Percentiles rank a stretch among this genome's conserved stretches.
Conservation (phyloP, 2,113 vertebrate species). For the Atrichornis clamosus region DNA sequence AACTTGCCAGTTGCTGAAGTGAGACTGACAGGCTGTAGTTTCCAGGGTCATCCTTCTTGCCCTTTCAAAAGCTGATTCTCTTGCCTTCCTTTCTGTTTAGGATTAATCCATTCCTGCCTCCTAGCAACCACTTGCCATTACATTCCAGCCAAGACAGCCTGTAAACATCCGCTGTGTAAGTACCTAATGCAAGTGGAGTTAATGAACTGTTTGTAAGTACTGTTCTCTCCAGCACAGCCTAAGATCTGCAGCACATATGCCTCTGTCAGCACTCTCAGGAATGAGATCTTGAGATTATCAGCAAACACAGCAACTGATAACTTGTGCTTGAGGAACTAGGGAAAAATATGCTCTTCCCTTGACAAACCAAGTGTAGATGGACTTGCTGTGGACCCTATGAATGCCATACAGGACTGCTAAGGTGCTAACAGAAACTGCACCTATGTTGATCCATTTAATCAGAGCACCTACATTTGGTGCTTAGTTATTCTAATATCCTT, state of each 20-base stretch:
- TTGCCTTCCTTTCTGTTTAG: background rate
- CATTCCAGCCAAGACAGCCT: background rate
- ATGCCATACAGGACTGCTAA: background rate
- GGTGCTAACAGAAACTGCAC: background rate
- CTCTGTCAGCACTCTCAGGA: constrained; percentile 3
- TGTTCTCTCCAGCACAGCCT: background rate
- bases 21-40: background rate
- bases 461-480: background rate
- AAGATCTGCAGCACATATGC: background rate
- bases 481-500: background rate
- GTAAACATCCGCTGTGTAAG: constrained; percentile 37
- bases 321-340: background rate
- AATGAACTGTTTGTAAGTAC: constrained; percentile 11
- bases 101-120: background rate
- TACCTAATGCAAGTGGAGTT: constrained; percentile 18
- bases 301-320: background rate
- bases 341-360: background rate
- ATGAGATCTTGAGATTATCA: constrained; percentile 9
- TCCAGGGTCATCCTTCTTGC: background rate
- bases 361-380: background rate
- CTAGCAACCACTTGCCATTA: constrained; percentile 15
- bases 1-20: background rate
- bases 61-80: background rate
- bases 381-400: background rate
- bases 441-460: background rate